A percentile compares a stretch with the other conserved stretches of the same genome.
Conservation (phyloP, 2,113 vertebrate genomes). For the Aix galericulata region DNA sequence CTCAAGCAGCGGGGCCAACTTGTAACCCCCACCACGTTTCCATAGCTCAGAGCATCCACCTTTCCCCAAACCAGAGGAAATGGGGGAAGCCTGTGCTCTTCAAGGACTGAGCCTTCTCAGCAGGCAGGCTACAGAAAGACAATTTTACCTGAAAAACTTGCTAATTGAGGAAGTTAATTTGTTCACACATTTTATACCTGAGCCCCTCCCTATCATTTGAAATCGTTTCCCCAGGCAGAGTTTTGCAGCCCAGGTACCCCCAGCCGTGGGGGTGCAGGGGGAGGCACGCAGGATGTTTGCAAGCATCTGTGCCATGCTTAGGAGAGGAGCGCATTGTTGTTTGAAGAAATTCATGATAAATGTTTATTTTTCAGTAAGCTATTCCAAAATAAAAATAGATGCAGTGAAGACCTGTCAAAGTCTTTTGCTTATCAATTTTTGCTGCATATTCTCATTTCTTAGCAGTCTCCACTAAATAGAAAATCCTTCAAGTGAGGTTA, state of each 20-base stretch:
- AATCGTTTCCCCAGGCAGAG: neutral
- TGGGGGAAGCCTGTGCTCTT: too few species aligned
- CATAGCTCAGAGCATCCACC: too few species aligned
- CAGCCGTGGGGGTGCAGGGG: fast-evolving
- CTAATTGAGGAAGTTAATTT: neutral
- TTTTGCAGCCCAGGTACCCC: neutral
- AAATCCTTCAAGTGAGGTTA: constrained; percentile 34
- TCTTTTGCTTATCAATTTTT: neutral
- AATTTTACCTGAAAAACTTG: neutral
- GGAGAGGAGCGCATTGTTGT: neutral
- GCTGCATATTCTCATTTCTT: constrained; percentile 23
- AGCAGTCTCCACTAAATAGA: neutral
- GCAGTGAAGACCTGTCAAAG: neutral
- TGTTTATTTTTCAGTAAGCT: neutral
- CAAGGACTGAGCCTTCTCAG: too few species aligned
- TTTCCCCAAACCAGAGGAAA: too few species aligned
- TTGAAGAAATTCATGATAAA: neutral
- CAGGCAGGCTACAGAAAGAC: too few species aligned
- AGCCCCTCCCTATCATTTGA: neutral
- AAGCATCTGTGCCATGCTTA: fast-evolving
- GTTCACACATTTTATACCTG: neutral
- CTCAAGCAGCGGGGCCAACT: too few species aligned
- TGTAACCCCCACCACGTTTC: too few species aligned
- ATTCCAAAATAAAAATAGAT: neutral
- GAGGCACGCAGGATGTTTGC: too few species aligned